Base-by-base conservation (phyloP, 2,888 invertebrate species). In the Acanthosepion lycidas region DNA sequence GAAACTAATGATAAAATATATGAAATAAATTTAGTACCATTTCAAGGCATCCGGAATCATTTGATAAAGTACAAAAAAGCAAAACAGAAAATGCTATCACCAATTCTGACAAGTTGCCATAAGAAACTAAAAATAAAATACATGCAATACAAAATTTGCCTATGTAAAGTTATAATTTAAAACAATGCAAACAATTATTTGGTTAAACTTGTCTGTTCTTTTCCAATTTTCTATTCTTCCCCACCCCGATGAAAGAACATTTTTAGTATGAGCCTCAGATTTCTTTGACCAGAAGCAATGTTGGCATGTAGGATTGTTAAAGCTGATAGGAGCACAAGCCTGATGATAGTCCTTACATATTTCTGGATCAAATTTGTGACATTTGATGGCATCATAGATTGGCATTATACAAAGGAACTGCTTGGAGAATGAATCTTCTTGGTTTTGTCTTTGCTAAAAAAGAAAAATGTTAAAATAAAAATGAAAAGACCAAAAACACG, bases 371-470 rank as follows among this genome's bases (percentile, higher is more conserved):
- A n/a, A 48, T 92, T 92, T 48, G 12, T 48, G 48, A 49, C 92
- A 92, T 51, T 92, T 92, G 28, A 8, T 78, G 78, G 23, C 23
- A 26, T 59, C 6, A 59, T 59, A 59, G 59, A 12, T 78, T 78
- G 78, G 78, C 23, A n/a, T 92, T 51, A 94, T 64, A 94, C 94
- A 42, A 55, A 55, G 48, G 94, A 94, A 64, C 94, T 94, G 94
- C 59, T 94, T 94, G 94, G 94, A 55, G 94, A 94, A 33, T 94
- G 94, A 33, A 94, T 94, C 26, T 59, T 53, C 59, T 59, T 53
- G 20, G 23, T 42, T 94, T 59, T 94, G 15, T 94, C 94, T 94
- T 94, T 94, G 59, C 94, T 94, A 42, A 94, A 94, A 94, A 64
- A 59, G 8, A n/a, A 48, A 64, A 94, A 59, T 42, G 6, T 23